phyloP scores from a whole-genome alignment of 2,797 vertebrate genomes.

The Chloroceryle amazona region DNA sequence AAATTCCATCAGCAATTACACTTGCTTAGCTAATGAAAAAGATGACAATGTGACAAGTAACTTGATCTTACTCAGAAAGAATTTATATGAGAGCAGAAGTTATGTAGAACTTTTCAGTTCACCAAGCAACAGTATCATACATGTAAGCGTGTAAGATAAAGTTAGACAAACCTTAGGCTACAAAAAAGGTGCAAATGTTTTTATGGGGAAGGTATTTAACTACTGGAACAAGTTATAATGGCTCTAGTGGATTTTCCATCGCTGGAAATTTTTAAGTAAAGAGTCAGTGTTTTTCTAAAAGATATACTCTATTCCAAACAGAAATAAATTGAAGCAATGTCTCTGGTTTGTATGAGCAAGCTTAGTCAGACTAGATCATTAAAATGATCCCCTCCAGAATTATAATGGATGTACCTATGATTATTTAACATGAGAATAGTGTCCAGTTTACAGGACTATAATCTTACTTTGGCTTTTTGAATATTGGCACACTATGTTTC shows the following conservation, averaged over 20 bases:
- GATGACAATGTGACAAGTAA: neutral
- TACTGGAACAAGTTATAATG: conserved; percentile 61
- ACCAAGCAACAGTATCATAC: neutral
- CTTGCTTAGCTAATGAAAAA: neutral
- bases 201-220: conserved; percentile 68
- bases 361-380: neutral
- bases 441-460: neutral
- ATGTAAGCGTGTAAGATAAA: conserved; percentile 4
- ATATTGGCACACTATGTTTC: neutral
- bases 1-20: neutral
- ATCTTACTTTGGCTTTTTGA: neutral
- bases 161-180: conserved; percentile 17
- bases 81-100: neutral
- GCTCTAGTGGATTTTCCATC: conserved; percentile 51
- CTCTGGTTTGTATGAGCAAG: conserved; percentile 35
- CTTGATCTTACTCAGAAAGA: neutral
- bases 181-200: conserved; percentile 63
- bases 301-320: conserved; percentile 63
- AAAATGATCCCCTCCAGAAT: neutral
- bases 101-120: neutral
- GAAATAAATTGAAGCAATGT: conserved; percentile 56
- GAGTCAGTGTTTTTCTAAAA: conserved; percentile 72
- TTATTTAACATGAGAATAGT: neutral
- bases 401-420: neutral
- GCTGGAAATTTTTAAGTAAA: conserved; percentile 64